Conservation (phyloP, 2,888 invertebrate species). For the Ectobius pallidus region DNA sequence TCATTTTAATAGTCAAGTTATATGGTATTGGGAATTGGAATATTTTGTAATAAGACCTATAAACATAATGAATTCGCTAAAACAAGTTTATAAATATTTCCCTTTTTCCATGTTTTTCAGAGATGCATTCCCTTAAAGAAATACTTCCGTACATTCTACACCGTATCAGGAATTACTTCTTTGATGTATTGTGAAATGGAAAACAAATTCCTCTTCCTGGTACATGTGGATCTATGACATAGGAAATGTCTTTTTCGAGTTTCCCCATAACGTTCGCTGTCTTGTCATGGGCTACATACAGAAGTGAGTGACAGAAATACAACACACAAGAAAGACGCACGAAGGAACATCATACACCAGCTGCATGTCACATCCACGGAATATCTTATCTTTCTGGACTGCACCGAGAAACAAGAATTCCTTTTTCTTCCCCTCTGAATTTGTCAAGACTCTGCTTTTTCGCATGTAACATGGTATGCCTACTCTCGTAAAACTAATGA, state of each 20-base stretch:
- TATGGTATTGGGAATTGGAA: too few species aligned
- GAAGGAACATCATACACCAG: neutral
- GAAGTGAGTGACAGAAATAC: constrained; percentile 9
- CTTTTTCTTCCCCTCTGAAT: neutral
- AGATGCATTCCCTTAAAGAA: too few species aligned
- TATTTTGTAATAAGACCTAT: too few species aligned
- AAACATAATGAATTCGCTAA: too few species aligned
- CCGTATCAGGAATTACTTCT: neutral
- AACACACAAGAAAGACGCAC: neutral
- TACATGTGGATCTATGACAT: neutral
- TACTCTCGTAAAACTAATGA: too few species aligned
- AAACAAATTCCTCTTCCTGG: neutral
- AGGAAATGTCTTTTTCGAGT: neutral
- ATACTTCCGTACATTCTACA: too few species aligned
- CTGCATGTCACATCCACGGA: neutral
- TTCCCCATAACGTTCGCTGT: neutral
- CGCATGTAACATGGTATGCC: too few species aligned
- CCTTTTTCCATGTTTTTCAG: too few species aligned
- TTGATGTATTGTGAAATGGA: neutral
- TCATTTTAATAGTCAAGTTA: too few species aligned
- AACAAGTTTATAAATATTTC: too few species aligned
- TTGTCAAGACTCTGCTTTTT: too few species aligned
- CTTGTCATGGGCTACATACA: neutral
- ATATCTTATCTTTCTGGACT: neutral
- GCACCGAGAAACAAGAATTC: neutral